Evolutionary conservation across 2,888 invertebrate species (phyloP).

Genomic region (Cristatella mucedo): DNA sequence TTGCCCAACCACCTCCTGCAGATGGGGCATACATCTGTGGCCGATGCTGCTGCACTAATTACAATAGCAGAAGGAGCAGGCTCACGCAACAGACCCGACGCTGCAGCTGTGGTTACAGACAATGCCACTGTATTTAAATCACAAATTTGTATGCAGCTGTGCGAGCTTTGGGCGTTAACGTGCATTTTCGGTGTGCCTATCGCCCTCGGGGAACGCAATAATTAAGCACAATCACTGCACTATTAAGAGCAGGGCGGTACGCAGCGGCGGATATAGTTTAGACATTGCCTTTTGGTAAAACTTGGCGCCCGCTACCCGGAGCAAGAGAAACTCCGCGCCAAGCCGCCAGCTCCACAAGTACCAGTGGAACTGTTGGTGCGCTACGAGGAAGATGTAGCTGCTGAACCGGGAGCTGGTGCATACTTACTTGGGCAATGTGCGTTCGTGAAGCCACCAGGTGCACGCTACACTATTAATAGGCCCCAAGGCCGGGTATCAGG

Average conservation of each 20-base stretch:
- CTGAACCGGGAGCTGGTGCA: too few species aligned
- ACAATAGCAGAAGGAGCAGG: too few species aligned
- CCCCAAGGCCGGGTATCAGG: constrained; percentile 7
- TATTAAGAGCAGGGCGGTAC: constrained; percentile 4
- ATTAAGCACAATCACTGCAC: constrained; percentile 11
- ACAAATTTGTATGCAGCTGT: not conserved
- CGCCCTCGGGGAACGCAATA: constrained; percentile 11
- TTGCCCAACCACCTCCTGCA: too few species aligned
- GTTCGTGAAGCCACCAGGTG: constrained; percentile 10
- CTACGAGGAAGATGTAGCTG: too few species aligned
- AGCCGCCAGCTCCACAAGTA: too few species aligned
- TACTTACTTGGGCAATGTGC: constrained; percentile 2
- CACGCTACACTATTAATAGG: constrained; percentile 9
- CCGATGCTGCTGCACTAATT: too few species aligned
- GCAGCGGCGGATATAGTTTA: not conserved
- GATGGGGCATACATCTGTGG: too few species aligned
- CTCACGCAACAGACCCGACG: too few species aligned
- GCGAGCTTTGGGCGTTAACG: constrained; percentile 7
- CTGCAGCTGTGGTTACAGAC: constrained; percentile 10
- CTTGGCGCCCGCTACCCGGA: not conserved
- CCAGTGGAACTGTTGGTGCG: too few species aligned
- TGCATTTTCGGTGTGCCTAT: constrained; percentile 8
- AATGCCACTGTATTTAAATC: constrained; percentile 6
- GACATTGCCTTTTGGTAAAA: constrained; percentile 11
- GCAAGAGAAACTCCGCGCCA: not conserved